Conservation (phyloP, 2,888 invertebrate genomes). For the Campoplex capitator region DNA sequence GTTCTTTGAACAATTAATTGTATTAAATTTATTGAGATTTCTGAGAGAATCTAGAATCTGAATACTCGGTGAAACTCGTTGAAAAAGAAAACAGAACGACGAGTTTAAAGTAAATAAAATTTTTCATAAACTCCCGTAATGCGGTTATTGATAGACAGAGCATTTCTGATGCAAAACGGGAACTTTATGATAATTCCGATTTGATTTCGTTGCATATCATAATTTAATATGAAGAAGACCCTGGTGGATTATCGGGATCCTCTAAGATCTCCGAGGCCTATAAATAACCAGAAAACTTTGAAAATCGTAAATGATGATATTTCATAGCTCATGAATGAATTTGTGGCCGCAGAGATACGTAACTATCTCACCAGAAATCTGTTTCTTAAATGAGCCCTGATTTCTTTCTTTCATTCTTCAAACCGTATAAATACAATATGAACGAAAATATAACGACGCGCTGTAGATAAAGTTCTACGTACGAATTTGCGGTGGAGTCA, state of each 20-base stretch:
- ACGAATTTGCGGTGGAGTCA: constrained; percentile 15
- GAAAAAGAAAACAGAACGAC: no score
- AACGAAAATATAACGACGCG: constrained; percentile 9
- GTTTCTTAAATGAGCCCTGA: not conserved
- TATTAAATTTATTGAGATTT: no score
- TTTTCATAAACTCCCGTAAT: no score
- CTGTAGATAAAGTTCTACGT: constrained; percentile 23
- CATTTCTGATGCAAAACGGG: no score
- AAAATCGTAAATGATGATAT: not conserved
- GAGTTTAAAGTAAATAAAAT: no score
- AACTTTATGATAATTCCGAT: no score
- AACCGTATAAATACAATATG: not conserved
- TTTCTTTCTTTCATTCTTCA: not conserved
- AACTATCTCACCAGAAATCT: not conserved
- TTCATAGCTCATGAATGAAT: not conserved
- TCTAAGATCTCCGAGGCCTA: not conserved
- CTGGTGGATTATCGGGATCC: not conserved
- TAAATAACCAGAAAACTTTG: not conserved
- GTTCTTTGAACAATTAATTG: no score
- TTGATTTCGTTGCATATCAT: no score
- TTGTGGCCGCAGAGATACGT: not conserved
- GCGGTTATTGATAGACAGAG: no score
- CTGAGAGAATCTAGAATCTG: no score
- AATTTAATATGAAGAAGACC: no score
- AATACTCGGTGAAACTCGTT: no score